Percentiles rank a stretch among this genome's conserved stretches.
These are phyloP conservation scores for Ophioninae sp. DNA, from an alignment of 2,888 invertebrate species.

Conservation along the genomic window DNA sequence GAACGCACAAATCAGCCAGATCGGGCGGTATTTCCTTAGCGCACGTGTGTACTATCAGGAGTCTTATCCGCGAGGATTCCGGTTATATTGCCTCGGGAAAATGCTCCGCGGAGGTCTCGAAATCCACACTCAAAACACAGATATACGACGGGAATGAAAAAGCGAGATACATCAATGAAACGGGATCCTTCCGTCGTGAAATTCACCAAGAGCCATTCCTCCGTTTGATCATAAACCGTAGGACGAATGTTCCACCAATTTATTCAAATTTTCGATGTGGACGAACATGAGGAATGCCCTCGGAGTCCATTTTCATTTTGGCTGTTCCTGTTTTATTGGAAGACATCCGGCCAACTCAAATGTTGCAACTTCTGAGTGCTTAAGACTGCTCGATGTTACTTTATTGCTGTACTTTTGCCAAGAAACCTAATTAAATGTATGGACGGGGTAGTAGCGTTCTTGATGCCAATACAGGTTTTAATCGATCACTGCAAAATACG, in stretches of 20 bases:
- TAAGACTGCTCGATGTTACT: not conserved
- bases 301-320: not conserved
- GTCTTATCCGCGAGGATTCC: conserved; percentile 38
- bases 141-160: conserved; percentile 1
- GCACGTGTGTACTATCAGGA: conserved; percentile 17
- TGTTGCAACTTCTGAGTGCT: not conserved
- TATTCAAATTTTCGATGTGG: not conserved
- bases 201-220: conserved; percentile 8
- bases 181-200: conserved; percentile 30
- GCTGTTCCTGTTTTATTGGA: not conserved
- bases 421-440: not conserved
- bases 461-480: not conserved
- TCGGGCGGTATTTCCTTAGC: conserved; percentile 36
- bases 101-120: conserved; percentile 3
- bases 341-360: not conserved
- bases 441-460: not conserved
- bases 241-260: not conserved
- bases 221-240: not conserved
- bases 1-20: conserved; percentile 64
- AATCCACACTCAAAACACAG: conserved; percentile 24
- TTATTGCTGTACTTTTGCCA: not conserved
- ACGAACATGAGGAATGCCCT: not conserved
- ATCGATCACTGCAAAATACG: not conserved
- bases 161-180: conserved; percentile 29
- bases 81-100: conserved; percentile 34